phyloP scores from a whole-genome alignment of 2,113 vertebrate genomes.

The Protobothrops mucrosquamatus region DNA sequence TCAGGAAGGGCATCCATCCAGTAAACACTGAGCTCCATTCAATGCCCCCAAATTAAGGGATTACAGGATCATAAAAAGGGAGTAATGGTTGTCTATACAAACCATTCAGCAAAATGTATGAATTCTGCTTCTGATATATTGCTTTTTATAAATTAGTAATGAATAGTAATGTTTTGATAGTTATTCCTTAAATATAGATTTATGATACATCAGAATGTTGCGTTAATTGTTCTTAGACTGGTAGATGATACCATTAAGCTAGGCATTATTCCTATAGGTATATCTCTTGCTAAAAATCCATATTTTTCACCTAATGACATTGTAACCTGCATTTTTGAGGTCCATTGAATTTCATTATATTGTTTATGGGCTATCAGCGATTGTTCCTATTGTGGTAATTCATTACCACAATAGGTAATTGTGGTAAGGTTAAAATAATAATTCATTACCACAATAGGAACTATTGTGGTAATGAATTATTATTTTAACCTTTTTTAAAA shows the following conservation, averaged over 20 bases:
- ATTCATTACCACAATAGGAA: too few relatives aligned
- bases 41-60: neutral
- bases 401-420: too few relatives aligned
- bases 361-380: neutral
- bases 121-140: neutral
- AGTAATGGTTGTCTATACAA: neutral
- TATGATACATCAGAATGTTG: neutral
- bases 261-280: neutral
- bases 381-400: slow-evolving; percentile 36
- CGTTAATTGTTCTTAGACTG: neutral
- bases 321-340: neutral
- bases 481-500: slow-evolving; percentile 44
- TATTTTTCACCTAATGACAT: slow-evolving; percentile 13
- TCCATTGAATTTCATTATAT: slow-evolving; percentile 2
- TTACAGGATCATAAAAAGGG: neutral
- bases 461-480: slow-evolving; percentile 40
- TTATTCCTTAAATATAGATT: neutral
- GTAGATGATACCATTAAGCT: neutral
- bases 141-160: neutral
- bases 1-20: neutral
- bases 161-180: accelerated
- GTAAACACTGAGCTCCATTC: neutral
- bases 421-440: too few relatives aligned
- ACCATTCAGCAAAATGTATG: neutral
- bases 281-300: neutral